Evolutionary conservation across 2,888 invertebrate genomes (phyloP).

Genomic region (Anaspis maculata): DNA sequence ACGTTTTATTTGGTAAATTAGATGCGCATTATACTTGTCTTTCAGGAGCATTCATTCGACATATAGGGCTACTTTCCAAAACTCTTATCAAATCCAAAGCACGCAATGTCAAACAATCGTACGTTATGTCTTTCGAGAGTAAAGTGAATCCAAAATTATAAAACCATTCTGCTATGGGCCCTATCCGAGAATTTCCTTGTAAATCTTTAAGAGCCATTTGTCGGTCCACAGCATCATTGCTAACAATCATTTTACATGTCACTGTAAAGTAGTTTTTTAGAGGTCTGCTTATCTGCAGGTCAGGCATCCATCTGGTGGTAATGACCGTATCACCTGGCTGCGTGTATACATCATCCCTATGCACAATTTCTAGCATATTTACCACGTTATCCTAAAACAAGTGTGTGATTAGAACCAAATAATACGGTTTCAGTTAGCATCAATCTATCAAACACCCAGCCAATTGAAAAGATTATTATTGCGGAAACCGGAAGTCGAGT

Average conservation of each 20-base stretch:
- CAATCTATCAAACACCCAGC: too few relatives aligned
- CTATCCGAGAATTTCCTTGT: constrained; percentile 49
- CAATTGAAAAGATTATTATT: too few relatives aligned
- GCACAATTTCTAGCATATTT: constrained; percentile 31
- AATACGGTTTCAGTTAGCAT: too few relatives aligned
- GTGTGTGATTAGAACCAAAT: too few relatives aligned
- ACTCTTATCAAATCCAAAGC: constrained; percentile 51
- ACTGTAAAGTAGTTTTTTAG: constrained; percentile 33
- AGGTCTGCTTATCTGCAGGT: constrained; percentile 24
- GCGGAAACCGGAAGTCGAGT: too few relatives aligned
- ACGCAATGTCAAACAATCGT: constrained; percentile 34
- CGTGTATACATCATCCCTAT: constrained; percentile 24
- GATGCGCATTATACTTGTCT: constrained; percentile 38
- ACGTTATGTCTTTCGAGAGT: constrained; percentile 47
- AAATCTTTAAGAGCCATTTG: constrained; percentile 50
- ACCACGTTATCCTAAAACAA: constrained; percentile 27
- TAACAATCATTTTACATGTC: constrained; percentile 45
- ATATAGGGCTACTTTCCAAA: constrained; percentile 50
- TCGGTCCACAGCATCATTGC: constrained; percentile 46
- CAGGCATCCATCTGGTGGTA: constrained; percentile 32
- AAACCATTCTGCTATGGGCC: constrained; percentile 53
- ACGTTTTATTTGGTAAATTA: constrained; percentile 1
- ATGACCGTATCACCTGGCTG: constrained; percentile 32
- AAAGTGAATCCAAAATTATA: constrained; percentile 52
- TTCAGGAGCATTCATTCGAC: constrained; percentile 49